Percentiles rank a stretch among this genome's conserved stretches.
Evolutionary conservation across 2,888 invertebrate genomes (phyloP).

Genomic region (Limnephilus auricula): DNA sequence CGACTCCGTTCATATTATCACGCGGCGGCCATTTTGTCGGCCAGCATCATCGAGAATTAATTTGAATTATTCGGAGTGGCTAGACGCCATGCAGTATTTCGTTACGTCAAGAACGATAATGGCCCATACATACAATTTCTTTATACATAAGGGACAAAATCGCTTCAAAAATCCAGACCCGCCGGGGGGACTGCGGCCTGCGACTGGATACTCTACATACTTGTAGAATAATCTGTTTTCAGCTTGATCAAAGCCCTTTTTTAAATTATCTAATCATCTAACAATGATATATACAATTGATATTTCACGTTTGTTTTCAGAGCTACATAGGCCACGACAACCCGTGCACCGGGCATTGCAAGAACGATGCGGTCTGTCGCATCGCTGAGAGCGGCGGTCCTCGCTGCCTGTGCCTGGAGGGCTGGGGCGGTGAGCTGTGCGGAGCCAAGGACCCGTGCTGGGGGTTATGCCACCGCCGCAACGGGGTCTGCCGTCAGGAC

Average conservation of each 20-base stretch:
- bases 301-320: slow-evolving; percentile 67
- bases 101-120: no score
- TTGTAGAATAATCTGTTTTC: not conserved
- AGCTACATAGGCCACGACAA: slow-evolving; percentile 79
- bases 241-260: not conserved
- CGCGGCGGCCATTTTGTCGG: no score
- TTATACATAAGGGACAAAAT: no score
- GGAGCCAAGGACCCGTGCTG: slow-evolving; percentile 72
- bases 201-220: no score
- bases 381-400: slow-evolving; percentile 76
- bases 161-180: no score
- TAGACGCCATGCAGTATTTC: no score
- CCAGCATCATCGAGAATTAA: no score
- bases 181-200: no score
- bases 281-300: no score
- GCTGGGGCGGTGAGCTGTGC: slow-evolving; percentile 79
- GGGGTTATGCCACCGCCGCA: slow-evolving; percentile 75
- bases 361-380: slow-evolving; percentile 80
- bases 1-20: no score
- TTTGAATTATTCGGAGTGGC: no score
- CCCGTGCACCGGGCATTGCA: slow-evolving; percentile 79
- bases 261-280: not conserved
- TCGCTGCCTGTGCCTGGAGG: slow-evolving; percentile 77
- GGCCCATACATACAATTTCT: no score
- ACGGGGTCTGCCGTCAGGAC: slow-evolving; percentile 75